A percentile compares a stretch with the other conserved stretches of the same genome.
These are phyloP conservation scores for Procavia capensis DNA, from an alignment of 2,113 vertebrate genomes.

Conservation along the genomic window DNA sequence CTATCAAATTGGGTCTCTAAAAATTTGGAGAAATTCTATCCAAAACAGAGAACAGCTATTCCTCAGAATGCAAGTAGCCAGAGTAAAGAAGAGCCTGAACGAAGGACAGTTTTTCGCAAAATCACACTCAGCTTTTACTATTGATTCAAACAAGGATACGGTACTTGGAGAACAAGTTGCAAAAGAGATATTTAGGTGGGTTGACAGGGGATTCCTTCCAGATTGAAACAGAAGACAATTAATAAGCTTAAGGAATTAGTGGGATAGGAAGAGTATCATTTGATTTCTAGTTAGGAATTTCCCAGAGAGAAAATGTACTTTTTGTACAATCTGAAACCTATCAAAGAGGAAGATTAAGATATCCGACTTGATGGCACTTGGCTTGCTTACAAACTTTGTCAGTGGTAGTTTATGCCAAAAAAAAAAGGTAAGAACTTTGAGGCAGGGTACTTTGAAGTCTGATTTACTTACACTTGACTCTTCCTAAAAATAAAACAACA, in stretches of 20 bases:
- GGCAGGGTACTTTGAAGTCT: background rate
- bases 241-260: background rate
- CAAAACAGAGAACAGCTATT: background rate
- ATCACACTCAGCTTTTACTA: background rate
- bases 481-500: slow-evolving; percentile 39
- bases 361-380: too few relatives aligned
- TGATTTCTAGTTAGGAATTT: slow-evolving; percentile 6
- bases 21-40: slow-evolving; percentile 31
- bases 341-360: slow-evolving; percentile 6
- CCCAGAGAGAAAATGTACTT: slow-evolving; percentile 11
- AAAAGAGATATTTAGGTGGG: background rate
- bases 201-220: background rate
- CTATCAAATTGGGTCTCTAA: background rate
- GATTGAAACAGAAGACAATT: background rate
- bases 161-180: background rate
- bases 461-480: background rate
- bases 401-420: background rate
- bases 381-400: background rate
- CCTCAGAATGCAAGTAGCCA: background rate
- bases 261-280: background rate
- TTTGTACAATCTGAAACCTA: slow-evolving; percentile 16
- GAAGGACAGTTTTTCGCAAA: background rate
- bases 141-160: background rate
- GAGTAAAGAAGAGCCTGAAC: background rate
- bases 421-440: slow-evolving; percentile 23